Conservation (phyloP, 1,140 invertebrate genomes). For the Panagrolaimus sp. region DNA sequence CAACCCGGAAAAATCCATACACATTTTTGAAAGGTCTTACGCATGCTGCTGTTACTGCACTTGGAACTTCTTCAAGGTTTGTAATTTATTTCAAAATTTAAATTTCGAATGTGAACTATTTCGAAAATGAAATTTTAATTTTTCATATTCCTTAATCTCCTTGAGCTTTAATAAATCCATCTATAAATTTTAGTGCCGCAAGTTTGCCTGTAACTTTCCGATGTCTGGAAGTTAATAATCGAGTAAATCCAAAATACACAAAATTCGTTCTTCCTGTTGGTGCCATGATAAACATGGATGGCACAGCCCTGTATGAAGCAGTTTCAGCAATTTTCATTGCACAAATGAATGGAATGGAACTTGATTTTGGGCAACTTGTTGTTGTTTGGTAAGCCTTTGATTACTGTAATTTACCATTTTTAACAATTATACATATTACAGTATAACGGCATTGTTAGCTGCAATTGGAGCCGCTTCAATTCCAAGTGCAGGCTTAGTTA, state of each 20-base stretch:
- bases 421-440: slow-evolving; percentile 55
- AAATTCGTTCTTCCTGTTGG: slow-evolving; percentile 89
- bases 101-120: too few relatives aligned
- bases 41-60: slow-evolving; percentile 82
- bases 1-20: slow-evolving; percentile 65
- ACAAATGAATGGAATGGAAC: slow-evolving; percentile 66
- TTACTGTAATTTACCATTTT: too few relatives aligned
- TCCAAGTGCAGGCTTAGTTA: slow-evolving; percentile 80
- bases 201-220: slow-evolving; percentile 85
- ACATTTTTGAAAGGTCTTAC: slow-evolving; percentile 72
- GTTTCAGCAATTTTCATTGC: slow-evolving; percentile 65
- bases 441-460: slow-evolving; percentile 86
- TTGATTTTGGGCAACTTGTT: slow-evolving; percentile 66
- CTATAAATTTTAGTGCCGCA: slow-evolving; percentile 73
- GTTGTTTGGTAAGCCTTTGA: slow-evolving; percentile 63
- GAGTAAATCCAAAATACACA: slow-evolving; percentile 68
- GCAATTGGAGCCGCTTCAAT: slow-evolving; percentile 92
- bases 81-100: too few relatives aligned
- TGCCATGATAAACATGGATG: slow-evolving; percentile 60
- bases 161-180: too few relatives aligned
- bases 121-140: too few relatives aligned
- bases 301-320: slow-evolving; percentile 64
- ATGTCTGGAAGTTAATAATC: slow-evolving; percentile 63
- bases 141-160: too few relatives aligned
- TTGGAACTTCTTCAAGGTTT: slow-evolving; percentile 70